Evolutionary conservation across 1,140 invertebrate species (phyloP).

Genomic region (Pseudoatta argentina): DNA sequence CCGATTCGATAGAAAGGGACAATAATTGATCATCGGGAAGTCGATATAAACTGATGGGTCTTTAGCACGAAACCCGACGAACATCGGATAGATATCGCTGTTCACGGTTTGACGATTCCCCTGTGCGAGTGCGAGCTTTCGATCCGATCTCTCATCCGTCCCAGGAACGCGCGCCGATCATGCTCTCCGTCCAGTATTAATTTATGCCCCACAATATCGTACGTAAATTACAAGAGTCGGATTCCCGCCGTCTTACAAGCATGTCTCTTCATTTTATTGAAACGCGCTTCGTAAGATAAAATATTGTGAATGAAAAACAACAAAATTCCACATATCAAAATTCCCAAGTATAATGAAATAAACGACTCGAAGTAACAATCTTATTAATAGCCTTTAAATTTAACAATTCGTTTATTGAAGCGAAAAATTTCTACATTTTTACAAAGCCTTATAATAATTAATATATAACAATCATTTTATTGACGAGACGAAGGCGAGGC

Average conservation of each 20-base stretch:
- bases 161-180: slow-evolving; percentile 17
- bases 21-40: slow-evolving; percentile 67
- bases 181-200: slow-evolving; percentile 58
- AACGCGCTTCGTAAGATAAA: slow-evolving; percentile 30
- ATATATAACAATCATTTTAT: too few relatives aligned
- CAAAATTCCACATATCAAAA: not conserved
- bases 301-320: not conserved
- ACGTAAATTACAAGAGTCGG: slow-evolving; percentile 64
- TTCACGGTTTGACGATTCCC: slow-evolving; percentile 48
- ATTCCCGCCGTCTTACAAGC: slow-evolving; percentile 34
- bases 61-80: slow-evolving; percentile 64
- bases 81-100: slow-evolving; percentile 40
- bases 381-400: not conserved
- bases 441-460: not conserved
- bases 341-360: not conserved
- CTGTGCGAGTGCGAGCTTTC: slow-evolving; percentile 28
- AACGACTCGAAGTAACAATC: too few relatives aligned
- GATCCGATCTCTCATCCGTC: slow-evolving; percentile 64
- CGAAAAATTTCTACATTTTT: not conserved
- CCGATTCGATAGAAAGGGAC: not conserved
- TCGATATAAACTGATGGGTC: slow-evolving; percentile 36
- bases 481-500: too few relatives aligned
- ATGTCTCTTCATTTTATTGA: slow-evolving; percentile 65
- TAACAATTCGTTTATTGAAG: not conserved
- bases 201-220: slow-evolving; percentile 57